Conservation (phyloP, 2,888 invertebrate genomes). For the Minunthozetes semirufus region DNA sequence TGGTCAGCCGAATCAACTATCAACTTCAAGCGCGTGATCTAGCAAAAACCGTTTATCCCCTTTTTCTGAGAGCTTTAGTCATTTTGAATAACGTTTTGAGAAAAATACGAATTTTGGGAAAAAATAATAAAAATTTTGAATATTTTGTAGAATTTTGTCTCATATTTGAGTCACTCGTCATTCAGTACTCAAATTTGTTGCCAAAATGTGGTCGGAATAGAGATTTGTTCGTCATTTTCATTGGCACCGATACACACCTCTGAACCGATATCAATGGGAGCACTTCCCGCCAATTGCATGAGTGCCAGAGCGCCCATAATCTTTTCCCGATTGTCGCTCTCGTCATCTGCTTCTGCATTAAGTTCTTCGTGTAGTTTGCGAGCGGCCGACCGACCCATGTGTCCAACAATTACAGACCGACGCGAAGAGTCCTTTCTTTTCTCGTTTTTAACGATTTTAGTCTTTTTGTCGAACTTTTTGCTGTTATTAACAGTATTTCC, state of each 20-base stretch:
- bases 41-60: no score
- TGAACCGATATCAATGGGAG: slow-evolving; percentile 11
- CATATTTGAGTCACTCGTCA: no score
- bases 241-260: background rate
- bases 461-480: background rate
- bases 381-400: slow-evolving; percentile 26
- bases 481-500: slow-evolving; percentile 7
- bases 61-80: no score
- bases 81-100: background rate
- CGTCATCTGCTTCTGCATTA: slow-evolving; percentile 21
- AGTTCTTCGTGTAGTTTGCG: slow-evolving; percentile 29
- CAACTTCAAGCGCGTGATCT: no score
- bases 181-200: background rate
- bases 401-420: slow-evolving; percentile 17
- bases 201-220: background rate
- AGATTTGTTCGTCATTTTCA: slow-evolving; percentile 1
- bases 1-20: background rate
- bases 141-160: no score
- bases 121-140: background rate
- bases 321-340: slow-evolving; percentile 49
- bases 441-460: no score
- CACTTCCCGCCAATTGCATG: slow-evolving; percentile 53
- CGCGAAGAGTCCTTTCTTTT: background rate
- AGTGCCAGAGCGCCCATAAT: slow-evolving; percentile 59
- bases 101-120: background rate